A percentile compares a stretch with the other conserved stretches of the same genome.
phyloP scores from a whole-genome alignment of 2,888 invertebrate species.

The Bhutanitis thaidina region DNA sequence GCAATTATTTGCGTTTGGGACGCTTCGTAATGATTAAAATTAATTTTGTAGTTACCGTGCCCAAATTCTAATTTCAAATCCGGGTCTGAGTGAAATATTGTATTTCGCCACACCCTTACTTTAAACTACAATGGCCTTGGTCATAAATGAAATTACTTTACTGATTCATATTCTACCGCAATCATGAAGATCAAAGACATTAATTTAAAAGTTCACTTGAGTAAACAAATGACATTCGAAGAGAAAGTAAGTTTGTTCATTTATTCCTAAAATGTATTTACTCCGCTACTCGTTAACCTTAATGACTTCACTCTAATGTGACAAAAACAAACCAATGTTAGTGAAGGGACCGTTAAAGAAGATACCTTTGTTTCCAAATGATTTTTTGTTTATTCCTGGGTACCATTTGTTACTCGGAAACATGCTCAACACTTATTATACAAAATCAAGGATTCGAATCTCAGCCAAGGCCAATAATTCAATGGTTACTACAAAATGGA shows the following conservation, averaged over 20 bases:
- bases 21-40: neutral
- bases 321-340: neutral
- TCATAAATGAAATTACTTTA: conserved; percentile 65
- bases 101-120: conserved; percentile 38
- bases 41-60: neutral
- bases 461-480: too few species aligned
- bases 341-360: neutral
- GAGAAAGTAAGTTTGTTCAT: neutral
- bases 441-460: too few species aligned
- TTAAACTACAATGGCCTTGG: conserved; percentile 50
- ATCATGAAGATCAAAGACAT: conserved; percentile 55
- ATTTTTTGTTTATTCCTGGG: too few species aligned
- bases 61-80: conserved; percentile 44
- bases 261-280: neutral
- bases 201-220: conserved; percentile 66
- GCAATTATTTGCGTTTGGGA: neutral
- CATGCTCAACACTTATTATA: too few species aligned
- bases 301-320: neutral
- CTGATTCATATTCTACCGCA: conserved; percentile 64
- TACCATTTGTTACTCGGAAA: too few species aligned
- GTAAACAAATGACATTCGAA: conserved; percentile 39
- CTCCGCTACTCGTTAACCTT: neutral
- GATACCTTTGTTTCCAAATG: neutral
- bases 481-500: too few species aligned
- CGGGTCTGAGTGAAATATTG: conserved; percentile 51